These are phyloP conservation scores for Myripristis jacobus DNA, from an alignment of 2,797 vertebrate species.

Conservation along the genomic window DNA sequence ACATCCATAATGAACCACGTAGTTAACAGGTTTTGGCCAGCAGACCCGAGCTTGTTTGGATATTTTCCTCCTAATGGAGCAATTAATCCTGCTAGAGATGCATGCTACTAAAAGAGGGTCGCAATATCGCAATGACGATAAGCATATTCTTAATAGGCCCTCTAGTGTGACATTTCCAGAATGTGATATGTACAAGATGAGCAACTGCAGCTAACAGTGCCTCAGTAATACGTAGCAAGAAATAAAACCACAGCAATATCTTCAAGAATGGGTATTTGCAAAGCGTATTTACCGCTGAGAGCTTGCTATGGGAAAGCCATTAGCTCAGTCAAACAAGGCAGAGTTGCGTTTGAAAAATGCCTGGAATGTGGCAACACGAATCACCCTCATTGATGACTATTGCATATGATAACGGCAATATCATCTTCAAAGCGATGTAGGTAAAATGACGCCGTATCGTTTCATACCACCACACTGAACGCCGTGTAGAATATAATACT, in stretches of 20 bases:
- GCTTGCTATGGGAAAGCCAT: not conserved
- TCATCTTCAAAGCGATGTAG: constrained; percentile 38
- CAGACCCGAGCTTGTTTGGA: not conserved
- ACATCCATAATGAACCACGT: constrained; percentile 46
- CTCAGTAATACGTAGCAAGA: constrained; percentile 15
- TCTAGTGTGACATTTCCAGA: constrained; percentile 43
- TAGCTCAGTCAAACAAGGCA: not conserved
- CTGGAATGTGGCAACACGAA: not conserved
- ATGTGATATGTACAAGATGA: constrained; percentile 44
- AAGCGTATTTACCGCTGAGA: not conserved
- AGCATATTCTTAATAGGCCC: constrained; percentile 37
- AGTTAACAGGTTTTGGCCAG: constrained; percentile 22
- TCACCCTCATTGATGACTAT: not conserved
- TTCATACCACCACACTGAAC: constrained; percentile 32
- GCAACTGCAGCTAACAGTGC: not conserved
- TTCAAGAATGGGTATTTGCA: constrained; percentile 4
- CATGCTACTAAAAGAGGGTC: not conserved
- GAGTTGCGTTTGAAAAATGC: not conserved
- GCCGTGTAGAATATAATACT: constrained; percentile 49
- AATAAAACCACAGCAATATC: not conserved
- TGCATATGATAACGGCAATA: constrained; percentile 5
- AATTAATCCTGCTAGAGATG: constrained; percentile 18
- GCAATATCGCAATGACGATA: constrained; percentile 12
- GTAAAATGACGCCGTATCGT: constrained; percentile 31
- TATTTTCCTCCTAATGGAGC: not conserved